phyloP scores from a whole-genome alignment of 2,113 vertebrate genomes.

The western clawed frog (Xenopus tropicalis) region DNA sequence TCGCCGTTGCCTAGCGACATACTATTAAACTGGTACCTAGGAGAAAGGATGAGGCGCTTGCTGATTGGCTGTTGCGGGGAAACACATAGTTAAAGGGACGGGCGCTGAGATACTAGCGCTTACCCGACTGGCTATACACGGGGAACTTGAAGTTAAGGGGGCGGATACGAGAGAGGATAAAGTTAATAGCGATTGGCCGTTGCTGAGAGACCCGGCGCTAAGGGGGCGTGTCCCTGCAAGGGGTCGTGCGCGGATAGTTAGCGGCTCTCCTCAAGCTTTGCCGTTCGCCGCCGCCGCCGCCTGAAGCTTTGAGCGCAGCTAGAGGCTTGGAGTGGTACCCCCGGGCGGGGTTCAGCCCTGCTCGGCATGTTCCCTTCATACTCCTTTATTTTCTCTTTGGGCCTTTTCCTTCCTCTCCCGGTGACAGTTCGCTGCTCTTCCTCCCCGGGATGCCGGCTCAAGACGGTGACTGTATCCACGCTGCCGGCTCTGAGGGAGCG shows the following conservation, averaged over 20 bases:
- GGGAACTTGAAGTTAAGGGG: background rate
- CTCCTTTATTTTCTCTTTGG: slow-evolving; percentile 50
- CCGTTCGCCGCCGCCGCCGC: background rate
- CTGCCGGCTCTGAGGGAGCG: slow-evolving; percentile 90
- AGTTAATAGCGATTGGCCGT: slow-evolving; percentile 18
- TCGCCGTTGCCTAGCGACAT: slow-evolving; percentile 10
- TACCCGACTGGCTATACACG: background rate
- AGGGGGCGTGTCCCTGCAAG: slow-evolving; percentile 51
- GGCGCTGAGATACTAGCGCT: background rate
- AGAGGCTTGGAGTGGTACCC: background rate
- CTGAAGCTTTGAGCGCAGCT: background rate
- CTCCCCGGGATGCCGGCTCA: slow-evolving; percentile 71
- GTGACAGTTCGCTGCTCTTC: slow-evolving; percentile 51
- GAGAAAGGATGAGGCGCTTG: background rate
- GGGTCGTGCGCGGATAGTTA: slow-evolving; percentile 51
- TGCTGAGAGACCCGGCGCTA: slow-evolving; percentile 3
- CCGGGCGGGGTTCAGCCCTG: background rate
- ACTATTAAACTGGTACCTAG: slow-evolving; percentile 7
- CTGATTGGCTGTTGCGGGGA: slow-evolving; percentile 16
- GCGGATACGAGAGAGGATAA: slow-evolving; percentile 35
- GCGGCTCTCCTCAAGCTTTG: slow-evolving; percentile 43
- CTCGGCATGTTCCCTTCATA: slow-evolving; percentile 20
- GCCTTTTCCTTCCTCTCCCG: slow-evolving; percentile 43
- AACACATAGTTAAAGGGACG: background rate
- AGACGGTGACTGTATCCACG: slow-evolving; percentile 91